Evolutionary conservation across 2,888 invertebrate genomes (phyloP).

Genomic region (Agrotis exclamationis): DNA sequence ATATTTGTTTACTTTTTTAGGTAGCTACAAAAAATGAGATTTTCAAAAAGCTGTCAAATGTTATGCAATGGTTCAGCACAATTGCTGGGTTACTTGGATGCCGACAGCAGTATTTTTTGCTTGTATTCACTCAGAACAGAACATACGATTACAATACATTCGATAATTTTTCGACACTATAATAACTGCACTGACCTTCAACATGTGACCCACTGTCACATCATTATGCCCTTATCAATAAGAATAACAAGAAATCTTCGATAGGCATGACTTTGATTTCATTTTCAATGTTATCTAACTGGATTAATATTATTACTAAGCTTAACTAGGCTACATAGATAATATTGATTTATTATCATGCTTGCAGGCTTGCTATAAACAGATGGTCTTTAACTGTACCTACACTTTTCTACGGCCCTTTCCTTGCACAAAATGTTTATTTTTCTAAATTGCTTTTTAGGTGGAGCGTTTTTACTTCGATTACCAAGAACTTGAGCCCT

Average conservation of each 20-base stretch:
- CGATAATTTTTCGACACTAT: neutral
- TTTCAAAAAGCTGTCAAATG: slow-evolving; percentile 71
- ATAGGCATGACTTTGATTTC: slow-evolving; percentile 53
- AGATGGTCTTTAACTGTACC: neutral
- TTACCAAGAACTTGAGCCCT: neutral
- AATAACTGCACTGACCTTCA: slow-evolving; percentile 82
- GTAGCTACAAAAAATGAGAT: slow-evolving; percentile 1
- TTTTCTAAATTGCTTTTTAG: neutral
- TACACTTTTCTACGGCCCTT: neutral
- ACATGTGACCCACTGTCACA: slow-evolving; percentile 82
- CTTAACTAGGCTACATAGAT: neutral
- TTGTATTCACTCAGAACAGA: neutral
- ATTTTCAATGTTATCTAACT: slow-evolving; percentile 49
- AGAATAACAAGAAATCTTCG: slow-evolving; percentile 39
- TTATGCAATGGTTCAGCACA: slow-evolving; percentile 80
- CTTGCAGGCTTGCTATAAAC: neutral
- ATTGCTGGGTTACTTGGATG: neutral
- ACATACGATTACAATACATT: neutral
- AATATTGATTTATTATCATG: slow-evolving; percentile 16
- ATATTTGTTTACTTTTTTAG: slow-evolving; percentile 30
- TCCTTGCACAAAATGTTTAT: neutral
- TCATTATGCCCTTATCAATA: slow-evolving; percentile 62
- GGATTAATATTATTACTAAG: slow-evolving; percentile 15
- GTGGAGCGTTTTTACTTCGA: neutral
- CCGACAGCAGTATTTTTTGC: neutral